A percentile compares a stretch with the other conserved stretches of the same genome.
phyloP scores from a whole-genome alignment of 1,140 invertebrate genomes.

The Caerostris darwini region DNA sequence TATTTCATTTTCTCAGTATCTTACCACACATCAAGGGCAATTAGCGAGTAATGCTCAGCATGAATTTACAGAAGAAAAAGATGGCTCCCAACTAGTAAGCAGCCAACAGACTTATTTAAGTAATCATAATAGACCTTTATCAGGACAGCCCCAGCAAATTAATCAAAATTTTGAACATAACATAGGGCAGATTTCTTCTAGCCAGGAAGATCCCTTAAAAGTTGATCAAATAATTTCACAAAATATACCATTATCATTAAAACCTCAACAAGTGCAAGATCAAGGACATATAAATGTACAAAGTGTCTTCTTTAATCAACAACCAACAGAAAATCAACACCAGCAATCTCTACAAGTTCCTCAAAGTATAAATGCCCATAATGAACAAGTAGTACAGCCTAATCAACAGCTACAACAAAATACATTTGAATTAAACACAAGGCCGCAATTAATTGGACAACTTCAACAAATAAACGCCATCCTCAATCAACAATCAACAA shows the following conservation, averaged over 20 bases:
- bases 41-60: background rate
- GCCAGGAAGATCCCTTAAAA: background rate
- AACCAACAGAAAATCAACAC: background rate
- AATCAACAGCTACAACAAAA: background rate
- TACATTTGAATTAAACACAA: background rate
- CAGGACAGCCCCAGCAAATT: background rate
- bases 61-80: background rate
- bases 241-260: background rate
- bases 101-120: constrained; percentile 29
- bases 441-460: background rate
- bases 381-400: background rate
- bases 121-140: constrained; percentile 34
- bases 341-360: background rate
- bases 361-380: background rate
- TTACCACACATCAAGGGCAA: background rate
- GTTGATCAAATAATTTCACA: background rate
- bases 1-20: background rate
- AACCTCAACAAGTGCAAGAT: background rate
- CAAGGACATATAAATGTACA: background rate
- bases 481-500: background rate
- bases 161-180: background rate
- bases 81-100: background rate
- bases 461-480: background rate
- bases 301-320: background rate
- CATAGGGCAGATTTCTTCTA: background rate